Conservation (phyloP, 2,113 vertebrate species). For the Todiramphus chloris region DNA sequence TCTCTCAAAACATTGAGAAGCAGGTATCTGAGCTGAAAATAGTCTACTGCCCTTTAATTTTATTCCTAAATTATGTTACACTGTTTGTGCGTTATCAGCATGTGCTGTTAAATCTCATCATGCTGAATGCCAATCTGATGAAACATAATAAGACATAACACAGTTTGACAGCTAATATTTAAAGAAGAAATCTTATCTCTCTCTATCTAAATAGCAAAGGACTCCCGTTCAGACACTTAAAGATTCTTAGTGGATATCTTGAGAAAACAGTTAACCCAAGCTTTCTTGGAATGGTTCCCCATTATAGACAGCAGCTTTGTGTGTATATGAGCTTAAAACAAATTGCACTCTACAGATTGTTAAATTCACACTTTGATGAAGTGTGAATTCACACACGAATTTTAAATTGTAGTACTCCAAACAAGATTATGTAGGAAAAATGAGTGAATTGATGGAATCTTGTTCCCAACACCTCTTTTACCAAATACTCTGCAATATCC, state of each 20-base stretch:
- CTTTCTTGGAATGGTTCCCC: not conserved
- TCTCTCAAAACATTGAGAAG: conserved; percentile 27
- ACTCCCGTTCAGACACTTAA: conserved; percentile 29
- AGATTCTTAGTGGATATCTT: conserved; percentile 38
- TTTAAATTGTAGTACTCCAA: not conserved
- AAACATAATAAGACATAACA: conserved; percentile 43
- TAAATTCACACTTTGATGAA: not conserved
- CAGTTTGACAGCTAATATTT: conserved; percentile 53
- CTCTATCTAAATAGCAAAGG: conserved; percentile 32
- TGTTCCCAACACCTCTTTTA: not conserved
- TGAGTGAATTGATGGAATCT: not conserved
- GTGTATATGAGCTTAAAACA: not conserved
- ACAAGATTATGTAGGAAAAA: not conserved
- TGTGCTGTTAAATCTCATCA: conserved; percentile 38
- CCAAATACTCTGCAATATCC: not conserved
- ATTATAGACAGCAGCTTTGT: not conserved
- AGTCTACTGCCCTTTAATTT: conserved; percentile 12
- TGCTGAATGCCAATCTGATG: conserved; percentile 53
- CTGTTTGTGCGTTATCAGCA: conserved; percentile 7
- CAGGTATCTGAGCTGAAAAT: conserved; percentile 22
- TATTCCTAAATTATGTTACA: conserved; percentile 39
- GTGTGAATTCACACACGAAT: too few species aligned
- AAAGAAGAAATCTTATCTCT: conserved; percentile 56
- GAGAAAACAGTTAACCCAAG: conserved; percentile 7
- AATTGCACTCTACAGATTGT: not conserved